These are phyloP conservation scores for Perodicticus potto DNA, from an alignment of 2,797 vertebrate genomes.

Conservation along the genomic window DNA sequence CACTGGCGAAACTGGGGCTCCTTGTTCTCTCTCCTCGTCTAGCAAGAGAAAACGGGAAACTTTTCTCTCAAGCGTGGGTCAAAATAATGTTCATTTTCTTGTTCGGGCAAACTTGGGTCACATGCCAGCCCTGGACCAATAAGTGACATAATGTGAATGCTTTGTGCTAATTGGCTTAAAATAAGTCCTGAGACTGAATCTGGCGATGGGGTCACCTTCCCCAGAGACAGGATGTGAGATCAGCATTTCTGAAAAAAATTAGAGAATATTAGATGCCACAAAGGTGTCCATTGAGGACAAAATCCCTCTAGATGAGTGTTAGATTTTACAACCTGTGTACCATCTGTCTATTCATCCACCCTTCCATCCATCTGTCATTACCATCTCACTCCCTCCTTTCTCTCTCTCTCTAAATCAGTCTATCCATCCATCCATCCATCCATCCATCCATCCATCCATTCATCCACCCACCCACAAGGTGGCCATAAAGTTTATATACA, in stretches of 20 bases:
- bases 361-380: no score
- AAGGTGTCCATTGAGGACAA: not conserved
- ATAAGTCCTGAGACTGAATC: not conserved
- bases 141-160: not conserved
- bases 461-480: no score
- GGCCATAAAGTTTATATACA: no score
- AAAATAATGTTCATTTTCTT: not conserved
- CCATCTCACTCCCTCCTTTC: no score
- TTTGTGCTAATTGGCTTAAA: not conserved
- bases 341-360: constrained; percentile 7
- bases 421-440: no score
- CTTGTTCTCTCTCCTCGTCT: not conserved
- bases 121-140: not conserved
- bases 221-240: not conserved
- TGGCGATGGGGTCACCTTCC: not conserved
- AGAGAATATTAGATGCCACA: not conserved
- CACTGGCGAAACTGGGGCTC: not conserved
- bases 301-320: not conserved
- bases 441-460: no score
- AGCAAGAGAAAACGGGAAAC: not conserved
- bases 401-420: not conserved
- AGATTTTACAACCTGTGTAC: not conserved
- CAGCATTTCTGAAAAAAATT: constrained; percentile 57
- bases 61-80: not conserved
- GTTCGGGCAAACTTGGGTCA: not conserved